A percentile compares a stretch with the other conserved stretches of the same genome.
Evolutionary conservation across 2,797 vertebrate species (phyloP).

Genomic region (Galagoides demidoff): DNA sequence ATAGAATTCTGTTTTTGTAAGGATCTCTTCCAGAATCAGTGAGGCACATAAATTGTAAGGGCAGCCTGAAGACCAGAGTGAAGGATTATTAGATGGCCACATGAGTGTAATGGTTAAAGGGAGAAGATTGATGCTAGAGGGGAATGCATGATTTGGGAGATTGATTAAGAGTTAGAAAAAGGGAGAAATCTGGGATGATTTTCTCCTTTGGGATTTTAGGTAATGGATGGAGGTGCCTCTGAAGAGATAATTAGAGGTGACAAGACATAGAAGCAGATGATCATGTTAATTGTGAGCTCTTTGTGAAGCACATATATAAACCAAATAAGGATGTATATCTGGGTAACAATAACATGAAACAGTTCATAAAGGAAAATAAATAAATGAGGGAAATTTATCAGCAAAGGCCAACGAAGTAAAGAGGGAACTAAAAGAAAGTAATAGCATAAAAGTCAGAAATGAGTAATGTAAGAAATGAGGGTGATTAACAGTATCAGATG

Average conservation of each 20-base stretch:
- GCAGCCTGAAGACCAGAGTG: neutral
- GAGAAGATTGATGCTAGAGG: neutral
- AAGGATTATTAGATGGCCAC: neutral
- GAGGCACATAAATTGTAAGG: neutral
- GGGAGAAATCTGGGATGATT: neutral
- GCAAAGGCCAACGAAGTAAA: slow-evolving; percentile 37
- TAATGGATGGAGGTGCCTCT: neutral
- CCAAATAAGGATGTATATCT: neutral
- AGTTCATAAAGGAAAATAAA: slow-evolving; percentile 38
- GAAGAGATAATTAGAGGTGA: neutral
- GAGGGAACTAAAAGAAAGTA: slow-evolving; percentile 8
- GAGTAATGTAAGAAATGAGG: slow-evolving; percentile 15
- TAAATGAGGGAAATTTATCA: slow-evolving; percentile 9
- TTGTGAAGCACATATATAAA: neutral
- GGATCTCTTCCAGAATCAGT: neutral
- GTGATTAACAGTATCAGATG: neutral
- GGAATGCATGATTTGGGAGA: slow-evolving; percentile 14
- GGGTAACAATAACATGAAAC: neutral
- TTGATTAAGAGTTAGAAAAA: neutral
- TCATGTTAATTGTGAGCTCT: neutral
- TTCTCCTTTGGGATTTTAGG: neutral
- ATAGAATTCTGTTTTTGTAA: slow-evolving; percentile 26
- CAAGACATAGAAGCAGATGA: neutral
- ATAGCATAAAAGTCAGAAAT: neutral
- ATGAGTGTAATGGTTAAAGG: neutral